Base-by-base conservation (phyloP, 2,113 vertebrate species). In the Pelusios castaneus region DNA sequence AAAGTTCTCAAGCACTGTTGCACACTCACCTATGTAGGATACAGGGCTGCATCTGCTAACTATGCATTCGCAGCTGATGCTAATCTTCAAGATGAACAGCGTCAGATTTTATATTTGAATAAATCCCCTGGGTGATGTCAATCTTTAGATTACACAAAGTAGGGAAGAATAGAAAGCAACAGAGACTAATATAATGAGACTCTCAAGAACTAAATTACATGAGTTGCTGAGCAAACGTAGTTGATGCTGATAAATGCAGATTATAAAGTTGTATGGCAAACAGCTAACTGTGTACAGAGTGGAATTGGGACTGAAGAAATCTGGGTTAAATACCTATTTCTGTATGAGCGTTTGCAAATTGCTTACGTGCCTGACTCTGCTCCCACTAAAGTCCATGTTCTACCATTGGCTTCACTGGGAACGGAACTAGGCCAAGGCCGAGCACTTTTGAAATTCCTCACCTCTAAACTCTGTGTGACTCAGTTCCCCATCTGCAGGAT, bases 231-330 rank as follows among this genome's bases (percentile, higher is more conserved):
- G 88, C 67, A 94, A 89, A 93, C 54, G 55, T 21, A 86, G n/a
- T 56, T 5, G 1, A 89, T 85, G 27, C 4, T 92, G 49, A 92
- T 75, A 91, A 96, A 95, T 31, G 8, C 11, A 84, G 83, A 82
- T 89, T 90, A 82, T 82, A 85, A 84, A 95, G 82, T 13, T 54
- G 38, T 56, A 82, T 73, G 95, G 34, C 29, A 92, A 87, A 92
- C 27, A 78, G 51, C 56, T 82, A 91, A 91, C 91, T 25, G 11
- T 80, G 34, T n/a, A 29, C 45, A 17, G 22, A 58, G 27, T 52
- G 63, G 27, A 78, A 93, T 8, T 27, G 38, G 89, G 56, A 79
- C 21, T 25, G 47, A 87, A 60, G 19, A 70, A 63, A 41, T 1
- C n/a, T 2, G 5, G 78, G 52, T 19, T 79, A 56, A 60, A 4